Evolutionary conservation across 2,113 vertebrate species (phyloP), one percentile per base, ranked within the genome.

Genomic region (Grus americana): DNA sequence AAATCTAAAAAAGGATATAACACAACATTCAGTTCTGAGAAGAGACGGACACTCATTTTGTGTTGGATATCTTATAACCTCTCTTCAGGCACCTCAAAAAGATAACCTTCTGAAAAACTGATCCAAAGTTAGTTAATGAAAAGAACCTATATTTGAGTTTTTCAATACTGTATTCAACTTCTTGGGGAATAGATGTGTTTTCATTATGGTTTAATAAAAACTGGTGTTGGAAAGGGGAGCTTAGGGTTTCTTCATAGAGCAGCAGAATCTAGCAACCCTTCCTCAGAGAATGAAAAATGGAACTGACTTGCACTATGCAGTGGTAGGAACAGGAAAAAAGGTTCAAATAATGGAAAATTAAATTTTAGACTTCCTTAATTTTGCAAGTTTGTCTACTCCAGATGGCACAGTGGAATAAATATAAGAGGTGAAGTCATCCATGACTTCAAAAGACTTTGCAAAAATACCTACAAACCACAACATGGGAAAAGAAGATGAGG

Each of bases 21-120:
- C 23, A 46, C 9, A 46, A n/a, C 8, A 70, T 12, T 7, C 26
- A 82, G 30, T 4, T 67, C 26, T 49, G 44, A 17, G 52, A 44
- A 15, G 44, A 65, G 1, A 8, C 0, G 0, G 52, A 52, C 4
- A 17, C 16, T 59, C 34, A 22, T 46, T 46, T 40, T 5, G 0
- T 18, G 20, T 5, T 68, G 19, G 20, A 3, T 20, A 22, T 29
- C 30, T 52, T 3, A 20, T 0, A 67, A 18, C 5, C 22, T 78
- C 54, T 63, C 44, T 29, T 46, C 49, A 73, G 29, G 32, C n/a
- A 57, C 17, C 49, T 40, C 29, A 21, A 19, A 68, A 86, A 67
- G 23, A 46, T 4, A 55, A 26, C 6, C 5, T 42, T 27, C 21
- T 75, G 13, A 42, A 94, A 76, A 86, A 14, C 12, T 44, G 11